Conservation (phyloP, 2,113 vertebrate species). For the Sinosuthora webbiana region DNA sequence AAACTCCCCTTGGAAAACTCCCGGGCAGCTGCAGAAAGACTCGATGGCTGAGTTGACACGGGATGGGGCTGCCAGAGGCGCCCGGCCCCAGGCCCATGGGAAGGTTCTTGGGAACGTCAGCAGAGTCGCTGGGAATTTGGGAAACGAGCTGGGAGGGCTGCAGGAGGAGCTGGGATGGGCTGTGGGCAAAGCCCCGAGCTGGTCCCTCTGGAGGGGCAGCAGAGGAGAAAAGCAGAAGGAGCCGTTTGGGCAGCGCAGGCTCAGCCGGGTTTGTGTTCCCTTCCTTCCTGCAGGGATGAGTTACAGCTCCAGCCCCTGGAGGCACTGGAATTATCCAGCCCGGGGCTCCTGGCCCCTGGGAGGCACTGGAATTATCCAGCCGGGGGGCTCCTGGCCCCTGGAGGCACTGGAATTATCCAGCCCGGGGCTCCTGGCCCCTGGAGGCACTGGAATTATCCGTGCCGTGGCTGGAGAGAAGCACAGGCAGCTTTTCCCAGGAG, state of each 20-base stretch:
- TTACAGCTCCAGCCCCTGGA: not conserved
- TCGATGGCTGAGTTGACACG: not conserved
- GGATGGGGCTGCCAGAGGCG: not conserved
- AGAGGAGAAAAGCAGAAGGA: not conserved
- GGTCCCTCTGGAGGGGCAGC: not conserved
- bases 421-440: no score
- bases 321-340: not conserved
- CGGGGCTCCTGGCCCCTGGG: not conserved
- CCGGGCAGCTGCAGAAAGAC: not conserved
- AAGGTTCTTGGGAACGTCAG: not conserved
- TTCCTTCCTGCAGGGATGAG: not conserved
- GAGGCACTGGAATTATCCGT: not conserved
- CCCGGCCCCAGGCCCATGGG: not conserved
- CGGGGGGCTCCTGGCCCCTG: no score
- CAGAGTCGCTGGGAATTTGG: not conserved
- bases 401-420: not conserved
- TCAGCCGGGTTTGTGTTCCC: not conserved
- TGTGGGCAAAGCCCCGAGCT: not conserved
- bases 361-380: not conserved
- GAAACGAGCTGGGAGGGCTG: not conserved
- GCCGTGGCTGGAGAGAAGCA: not conserved
- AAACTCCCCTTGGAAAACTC: not conserved
- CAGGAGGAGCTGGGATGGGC: not conserved
- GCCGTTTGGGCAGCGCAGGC: rapidly evolving
- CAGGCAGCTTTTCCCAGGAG: not conserved